phyloP scores from a whole-genome alignment of 2,113 vertebrate genomes.

The Stegostoma tigrinum region DNA sequence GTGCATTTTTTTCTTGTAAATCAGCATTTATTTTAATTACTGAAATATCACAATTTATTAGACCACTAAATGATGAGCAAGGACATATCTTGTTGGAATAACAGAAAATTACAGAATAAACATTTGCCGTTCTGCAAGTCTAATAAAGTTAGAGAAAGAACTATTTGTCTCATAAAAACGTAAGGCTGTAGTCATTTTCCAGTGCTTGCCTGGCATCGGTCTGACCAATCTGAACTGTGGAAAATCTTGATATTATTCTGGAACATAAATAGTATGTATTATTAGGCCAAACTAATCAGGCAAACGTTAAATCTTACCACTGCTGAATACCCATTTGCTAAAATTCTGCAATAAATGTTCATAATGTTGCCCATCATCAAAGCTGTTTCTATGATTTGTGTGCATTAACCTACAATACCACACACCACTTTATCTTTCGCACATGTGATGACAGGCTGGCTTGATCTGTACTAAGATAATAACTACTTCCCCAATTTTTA shows the following conservation, averaged over 20 bases:
- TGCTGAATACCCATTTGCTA: background rate
- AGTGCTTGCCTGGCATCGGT: background rate
- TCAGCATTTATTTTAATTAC: slow-evolving; percentile 26
- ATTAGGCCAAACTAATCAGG: background rate
- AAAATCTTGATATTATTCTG: background rate
- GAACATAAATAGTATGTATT: background rate
- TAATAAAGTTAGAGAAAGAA: background rate
- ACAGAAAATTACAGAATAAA: background rate
- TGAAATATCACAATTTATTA: slow-evolving; percentile 22
- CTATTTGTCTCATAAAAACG: background rate
- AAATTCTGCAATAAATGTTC: background rate
- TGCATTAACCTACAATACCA: slow-evolving; percentile 23
- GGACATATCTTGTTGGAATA: background rate
- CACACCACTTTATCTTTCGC: slow-evolving; percentile 33
- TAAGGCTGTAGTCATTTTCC: background rate
- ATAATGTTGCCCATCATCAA: slow-evolving; percentile 7
- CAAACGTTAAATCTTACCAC: background rate
- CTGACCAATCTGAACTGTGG: background rate
- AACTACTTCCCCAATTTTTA: slow-evolving; percentile 54
- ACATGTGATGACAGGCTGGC: slow-evolving; percentile 35
- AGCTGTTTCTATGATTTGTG: slow-evolving; percentile 29
- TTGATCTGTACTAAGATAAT: slow-evolving; percentile 54
- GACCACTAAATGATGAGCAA: background rate
- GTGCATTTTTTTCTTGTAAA: slow-evolving; percentile 9
- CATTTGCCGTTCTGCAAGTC: background rate